phyloP scores from a whole-genome alignment of 2,888 invertebrate species.

The Hydrotaea cyrtoneurina region DNA sequence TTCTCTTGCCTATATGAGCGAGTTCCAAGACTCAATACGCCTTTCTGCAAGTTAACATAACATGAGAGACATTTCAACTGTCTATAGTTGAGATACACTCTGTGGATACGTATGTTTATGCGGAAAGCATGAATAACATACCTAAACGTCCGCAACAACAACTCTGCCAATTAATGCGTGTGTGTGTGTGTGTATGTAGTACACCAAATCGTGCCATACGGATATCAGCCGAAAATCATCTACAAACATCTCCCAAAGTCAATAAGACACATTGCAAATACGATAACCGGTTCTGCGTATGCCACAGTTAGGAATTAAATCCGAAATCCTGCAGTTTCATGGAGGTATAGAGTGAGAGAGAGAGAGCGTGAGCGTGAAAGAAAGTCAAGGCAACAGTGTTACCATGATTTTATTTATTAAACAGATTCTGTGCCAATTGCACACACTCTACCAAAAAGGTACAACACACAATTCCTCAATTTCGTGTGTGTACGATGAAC shows the following conservation, averaged over 20 bases:
- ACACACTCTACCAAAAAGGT: too few species aligned
- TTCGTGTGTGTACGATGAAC: too few species aligned
- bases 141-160: neutral
- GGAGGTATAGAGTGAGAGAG: neutral
- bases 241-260: conserved; percentile 28
- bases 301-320: conserved; percentile 51
- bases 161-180: neutral
- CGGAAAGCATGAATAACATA: neutral
- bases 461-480: too few species aligned
- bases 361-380: too few species aligned
- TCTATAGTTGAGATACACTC: too few species aligned
- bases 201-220: conserved; percentile 47
- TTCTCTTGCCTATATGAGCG: too few species aligned
- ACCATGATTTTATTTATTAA: conserved; percentile 17
- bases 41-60: too few species aligned
- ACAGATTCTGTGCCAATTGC: too few species aligned
- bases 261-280: neutral
- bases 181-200: neutral
- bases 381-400: conserved; percentile 6
- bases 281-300: conserved; percentile 50
- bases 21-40: too few species aligned
- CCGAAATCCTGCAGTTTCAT: conserved; percentile 51
- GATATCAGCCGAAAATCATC: conserved; percentile 20
- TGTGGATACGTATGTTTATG: too few species aligned
- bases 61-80: too few species aligned